These are phyloP conservation scores for Tichodroma muraria DNA, from an alignment of 2,113 vertebrate genomes.

Conservation along the genomic window DNA sequence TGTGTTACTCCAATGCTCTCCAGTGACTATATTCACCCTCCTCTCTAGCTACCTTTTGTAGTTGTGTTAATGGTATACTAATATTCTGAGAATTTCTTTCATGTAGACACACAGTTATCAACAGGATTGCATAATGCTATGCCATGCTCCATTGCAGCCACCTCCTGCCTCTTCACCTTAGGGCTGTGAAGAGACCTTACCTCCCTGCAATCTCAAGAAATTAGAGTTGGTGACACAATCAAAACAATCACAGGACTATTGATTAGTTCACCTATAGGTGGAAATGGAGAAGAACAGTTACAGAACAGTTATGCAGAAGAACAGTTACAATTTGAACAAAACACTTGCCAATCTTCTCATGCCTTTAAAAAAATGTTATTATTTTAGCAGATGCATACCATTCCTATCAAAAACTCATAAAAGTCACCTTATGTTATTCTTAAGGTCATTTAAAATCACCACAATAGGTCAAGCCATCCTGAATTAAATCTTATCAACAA, in stretches of 20 bases:
- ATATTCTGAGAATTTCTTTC: not conserved
- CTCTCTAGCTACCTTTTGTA: not conserved
- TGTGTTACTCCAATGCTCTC: not conserved
- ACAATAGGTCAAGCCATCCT: not conserved
- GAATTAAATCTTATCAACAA: not conserved
- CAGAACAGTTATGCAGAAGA: not conserved
- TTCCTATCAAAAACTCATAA: not conserved
- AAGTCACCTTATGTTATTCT: not conserved
- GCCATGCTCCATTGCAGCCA: not conserved
- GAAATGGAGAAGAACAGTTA: not conserved
- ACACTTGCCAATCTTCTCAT: not conserved
- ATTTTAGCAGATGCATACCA: not conserved
- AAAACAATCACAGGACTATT: not conserved
- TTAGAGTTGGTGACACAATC: not conserved
- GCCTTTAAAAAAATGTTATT: not conserved
- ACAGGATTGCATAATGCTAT: not conserved
- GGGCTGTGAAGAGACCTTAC: not conserved
- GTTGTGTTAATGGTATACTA: not conserved
- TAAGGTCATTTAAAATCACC: not conserved
- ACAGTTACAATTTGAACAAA: not conserved
- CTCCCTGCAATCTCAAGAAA: not conserved
- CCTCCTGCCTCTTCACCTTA: not conserved
- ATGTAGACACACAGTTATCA: not conserved
- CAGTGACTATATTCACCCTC: not conserved
- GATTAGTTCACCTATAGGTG: not conserved